Evolutionary conservation across 2,888 invertebrate genomes (phyloP).

Genomic region (Ryuthela nishihirai): DNA sequence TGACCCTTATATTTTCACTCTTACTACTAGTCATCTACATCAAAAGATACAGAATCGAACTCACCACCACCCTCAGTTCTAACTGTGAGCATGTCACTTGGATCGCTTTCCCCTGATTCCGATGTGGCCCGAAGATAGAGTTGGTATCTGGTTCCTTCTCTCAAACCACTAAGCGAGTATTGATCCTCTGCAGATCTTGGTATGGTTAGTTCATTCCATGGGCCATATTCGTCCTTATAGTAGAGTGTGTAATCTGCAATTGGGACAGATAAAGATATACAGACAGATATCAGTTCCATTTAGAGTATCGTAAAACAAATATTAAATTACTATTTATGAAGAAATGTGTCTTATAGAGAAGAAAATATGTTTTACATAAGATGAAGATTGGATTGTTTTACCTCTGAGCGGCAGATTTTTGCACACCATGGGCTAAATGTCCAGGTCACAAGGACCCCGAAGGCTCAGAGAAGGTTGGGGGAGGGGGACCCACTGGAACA

Average conservation of each 20-base stretch:
- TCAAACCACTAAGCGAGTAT: slow-evolving; percentile 37
- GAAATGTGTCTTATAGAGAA: neutral
- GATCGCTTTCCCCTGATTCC: slow-evolving; percentile 40
- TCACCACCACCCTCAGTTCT: slow-evolving; percentile 41
- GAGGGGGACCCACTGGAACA: no score
- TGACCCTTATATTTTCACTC: no score
- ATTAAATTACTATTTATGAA: neutral
- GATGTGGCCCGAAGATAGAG: slow-evolving; percentile 39
- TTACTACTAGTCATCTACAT: no score
- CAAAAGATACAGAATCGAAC: no score
- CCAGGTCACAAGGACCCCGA: no score
- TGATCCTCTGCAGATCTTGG: slow-evolving; percentile 28
- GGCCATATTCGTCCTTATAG: slow-evolving; percentile 40
- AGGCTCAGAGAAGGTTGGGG: no score
- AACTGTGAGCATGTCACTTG: slow-evolving; percentile 40
- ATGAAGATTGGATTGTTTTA: no score
- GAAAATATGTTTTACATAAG: no score
- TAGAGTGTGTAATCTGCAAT: slow-evolving; percentile 36
- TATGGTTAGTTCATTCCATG: slow-evolving; percentile 40
- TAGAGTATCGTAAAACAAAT: neutral
- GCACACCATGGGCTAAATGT: no score
- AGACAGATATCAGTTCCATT: neutral
- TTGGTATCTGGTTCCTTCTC: slow-evolving; percentile 41
- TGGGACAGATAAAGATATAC: no score
- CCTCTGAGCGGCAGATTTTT: no score